Conservation (phyloP, 2,113 vertebrate species). For the Aegypius monachus region DNA sequence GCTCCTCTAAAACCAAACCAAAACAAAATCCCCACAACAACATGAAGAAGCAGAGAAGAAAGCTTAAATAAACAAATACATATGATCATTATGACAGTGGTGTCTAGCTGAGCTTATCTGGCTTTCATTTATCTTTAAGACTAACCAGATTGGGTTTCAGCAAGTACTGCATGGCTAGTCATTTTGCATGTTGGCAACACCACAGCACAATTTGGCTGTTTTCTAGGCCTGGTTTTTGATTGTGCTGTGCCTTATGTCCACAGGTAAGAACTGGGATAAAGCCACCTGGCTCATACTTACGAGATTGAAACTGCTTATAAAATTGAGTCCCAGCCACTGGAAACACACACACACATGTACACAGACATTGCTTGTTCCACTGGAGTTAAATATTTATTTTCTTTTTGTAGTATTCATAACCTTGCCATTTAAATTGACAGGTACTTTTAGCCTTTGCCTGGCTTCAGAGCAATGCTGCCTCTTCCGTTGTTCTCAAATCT, state of each 20-base stretch:
- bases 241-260: not conserved
- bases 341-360: not conserved
- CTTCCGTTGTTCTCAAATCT: not conserved
- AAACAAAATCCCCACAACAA: not conserved
- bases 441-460: not conserved
- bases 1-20: not conserved
- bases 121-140: not conserved
- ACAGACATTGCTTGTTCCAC: rapidly evolving
- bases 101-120: not conserved
- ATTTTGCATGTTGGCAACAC: not conserved
- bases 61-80: not conserved
- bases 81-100: not conserved
- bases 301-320: not conserved
- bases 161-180: not conserved
- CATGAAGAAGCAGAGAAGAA: not conserved
- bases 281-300: rapidly evolving
- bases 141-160: not conserved
- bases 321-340: not conserved
- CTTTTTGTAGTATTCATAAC: not conserved
- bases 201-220: not conserved
- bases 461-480: not conserved
- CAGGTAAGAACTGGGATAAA: not conserved
- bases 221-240: not conserved
- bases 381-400: not conserved
- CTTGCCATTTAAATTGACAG: not conserved